phyloP scores from a whole-genome alignment of 2,113 vertebrate species.

The Sturnus vulgaris region DNA sequence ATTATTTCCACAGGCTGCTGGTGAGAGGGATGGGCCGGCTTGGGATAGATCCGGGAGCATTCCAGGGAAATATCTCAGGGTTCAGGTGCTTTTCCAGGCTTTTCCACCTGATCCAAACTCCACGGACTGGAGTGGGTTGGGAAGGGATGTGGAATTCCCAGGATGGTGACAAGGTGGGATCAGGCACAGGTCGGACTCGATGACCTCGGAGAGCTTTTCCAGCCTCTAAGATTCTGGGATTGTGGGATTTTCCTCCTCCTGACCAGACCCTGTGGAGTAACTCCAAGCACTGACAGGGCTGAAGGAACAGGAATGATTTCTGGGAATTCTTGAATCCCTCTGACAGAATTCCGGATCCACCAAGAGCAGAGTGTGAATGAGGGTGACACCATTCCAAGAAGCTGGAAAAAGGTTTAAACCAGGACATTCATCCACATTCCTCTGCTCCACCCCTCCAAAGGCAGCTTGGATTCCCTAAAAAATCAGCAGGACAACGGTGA shows the following conservation, averaged over 20 bases:
- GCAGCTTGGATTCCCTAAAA: not conserved
- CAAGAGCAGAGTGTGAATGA: accelerated
- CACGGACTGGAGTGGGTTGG: not conserved
- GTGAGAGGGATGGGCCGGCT: not conserved
- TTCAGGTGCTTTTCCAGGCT: not conserved
- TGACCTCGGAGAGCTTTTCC: not conserved
- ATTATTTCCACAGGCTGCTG: not conserved
- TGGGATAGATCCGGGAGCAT: not conserved
- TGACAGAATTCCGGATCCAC: accelerated
- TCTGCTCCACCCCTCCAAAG: not conserved
- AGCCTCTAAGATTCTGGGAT: not conserved
- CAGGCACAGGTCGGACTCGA: accelerated
- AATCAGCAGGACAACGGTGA: not conserved
- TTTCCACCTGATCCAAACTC: not conserved
- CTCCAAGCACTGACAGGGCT: accelerated
- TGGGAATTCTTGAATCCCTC: not conserved
- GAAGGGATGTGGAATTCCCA: not conserved
- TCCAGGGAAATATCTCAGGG: not conserved
- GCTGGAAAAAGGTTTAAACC: not conserved
- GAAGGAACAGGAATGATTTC: not conserved
- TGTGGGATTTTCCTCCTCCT: not conserved
- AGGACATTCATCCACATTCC: not conserved
- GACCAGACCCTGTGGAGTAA: accelerated
- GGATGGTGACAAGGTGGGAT: not conserved
- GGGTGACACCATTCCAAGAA: not conserved